Evolutionary conservation across 37 sponge, comb jelly and placozoan species (phyloP).

Genomic region (Axinella damicornis): DNA sequence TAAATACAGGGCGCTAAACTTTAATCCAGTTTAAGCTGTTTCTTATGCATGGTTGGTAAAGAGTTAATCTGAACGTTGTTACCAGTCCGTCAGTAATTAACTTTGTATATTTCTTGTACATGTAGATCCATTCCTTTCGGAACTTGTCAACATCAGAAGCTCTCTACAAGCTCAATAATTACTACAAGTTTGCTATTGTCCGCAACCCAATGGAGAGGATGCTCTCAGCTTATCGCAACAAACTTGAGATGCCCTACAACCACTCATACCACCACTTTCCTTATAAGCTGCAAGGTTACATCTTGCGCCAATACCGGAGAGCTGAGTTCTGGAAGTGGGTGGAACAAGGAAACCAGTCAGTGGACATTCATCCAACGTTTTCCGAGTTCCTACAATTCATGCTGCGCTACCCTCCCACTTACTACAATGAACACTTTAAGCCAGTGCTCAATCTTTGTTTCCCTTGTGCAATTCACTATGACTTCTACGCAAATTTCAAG

Average conservation of each 20-base stretch:
- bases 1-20: too few relatives aligned
- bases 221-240: conserved; percentile 64
- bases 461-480: conserved; percentile 62
- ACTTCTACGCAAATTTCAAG: conserved; percentile 60
- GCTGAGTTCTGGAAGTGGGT: not conserved
- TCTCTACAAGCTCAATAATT: conserved; percentile 45
- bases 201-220: conserved; percentile 73
- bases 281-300: conserved; percentile 17
- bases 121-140: conserved; percentile 40
- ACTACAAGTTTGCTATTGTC: conserved; percentile 66
- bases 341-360: not conserved
- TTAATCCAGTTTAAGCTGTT: too few relatives aligned
- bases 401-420: not conserved
- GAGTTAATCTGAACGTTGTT: too few relatives aligned
- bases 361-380: conserved; percentile 47
- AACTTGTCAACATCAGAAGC: conserved; percentile 38
- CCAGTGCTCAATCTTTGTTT: conserved; percentile 55
- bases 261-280: conserved; percentile 31
- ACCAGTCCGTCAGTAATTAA: too few relatives aligned
- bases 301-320: not conserved
- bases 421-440: conserved; percentile 63
- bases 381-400: conserved; percentile 31
- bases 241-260: conserved; percentile 26
- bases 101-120: too few relatives aligned
- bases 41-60: too few relatives aligned